Percentiles rank a stretch among this genome's conserved stretches.
These are phyloP conservation scores for Epinephelus fuscoguttatus DNA, from an alignment of 2,113 vertebrate genomes.

Conservation along the genomic window DNA sequence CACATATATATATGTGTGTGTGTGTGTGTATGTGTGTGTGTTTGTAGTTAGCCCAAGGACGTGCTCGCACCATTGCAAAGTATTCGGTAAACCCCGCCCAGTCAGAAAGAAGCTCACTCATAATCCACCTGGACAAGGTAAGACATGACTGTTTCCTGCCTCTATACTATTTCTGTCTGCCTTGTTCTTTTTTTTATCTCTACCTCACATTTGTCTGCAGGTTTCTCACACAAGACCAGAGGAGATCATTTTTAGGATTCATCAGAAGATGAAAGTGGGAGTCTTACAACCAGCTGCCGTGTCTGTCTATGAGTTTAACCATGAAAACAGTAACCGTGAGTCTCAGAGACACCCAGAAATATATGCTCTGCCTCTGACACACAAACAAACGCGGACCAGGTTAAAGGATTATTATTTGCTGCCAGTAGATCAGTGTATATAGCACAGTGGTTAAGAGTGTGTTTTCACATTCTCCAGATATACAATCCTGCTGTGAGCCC, in stretches of 20 bases:
- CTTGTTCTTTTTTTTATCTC: not conserved
- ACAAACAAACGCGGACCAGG: no score
- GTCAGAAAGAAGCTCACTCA: constrained; percentile 85
- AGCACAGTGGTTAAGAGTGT: not conserved
- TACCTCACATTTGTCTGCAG: constrained; percentile 49
- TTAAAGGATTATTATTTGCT: constrained; percentile 36
- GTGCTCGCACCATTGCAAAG: constrained; percentile 84
- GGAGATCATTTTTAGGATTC: constrained; percentile 81
- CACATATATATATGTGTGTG: no score
- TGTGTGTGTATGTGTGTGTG: not conserved
- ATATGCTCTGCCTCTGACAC: not conserved
- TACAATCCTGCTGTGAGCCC: not conserved
- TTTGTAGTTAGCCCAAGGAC: constrained; percentile 80
- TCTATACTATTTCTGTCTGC: not conserved
- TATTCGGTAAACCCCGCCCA: constrained; percentile 81
- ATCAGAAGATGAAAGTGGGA: constrained; percentile 81
- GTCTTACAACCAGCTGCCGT: constrained; percentile 86
- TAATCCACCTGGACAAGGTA: constrained; percentile 92
- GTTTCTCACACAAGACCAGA: constrained; percentile 73
- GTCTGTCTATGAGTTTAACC: constrained; percentile 86
- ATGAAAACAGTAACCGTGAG: constrained; percentile 51
- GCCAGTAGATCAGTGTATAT: not conserved
- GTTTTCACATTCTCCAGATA: not conserved
- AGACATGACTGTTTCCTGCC: not conserved
- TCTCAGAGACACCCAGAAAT: not conserved